Evolutionary conservation across 2,797 vertebrate genomes (phyloP).

Genomic region (Periparus ater): DNA sequence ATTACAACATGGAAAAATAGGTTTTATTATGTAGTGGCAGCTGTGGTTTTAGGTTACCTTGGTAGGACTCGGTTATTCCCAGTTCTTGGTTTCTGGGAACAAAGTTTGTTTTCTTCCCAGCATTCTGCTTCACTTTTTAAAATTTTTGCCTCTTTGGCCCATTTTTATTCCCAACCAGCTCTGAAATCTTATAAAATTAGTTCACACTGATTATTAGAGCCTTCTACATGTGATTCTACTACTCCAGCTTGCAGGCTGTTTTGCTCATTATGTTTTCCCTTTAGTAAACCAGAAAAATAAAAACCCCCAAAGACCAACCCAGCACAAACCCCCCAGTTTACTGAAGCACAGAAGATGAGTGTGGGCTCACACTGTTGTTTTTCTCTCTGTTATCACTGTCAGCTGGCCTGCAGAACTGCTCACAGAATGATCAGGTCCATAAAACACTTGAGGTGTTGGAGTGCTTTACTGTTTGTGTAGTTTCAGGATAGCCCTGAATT

Average conservation of each 20-base stretch:
- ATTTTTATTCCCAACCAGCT: background rate
- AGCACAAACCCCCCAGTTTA: background rate
- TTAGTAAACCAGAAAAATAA: background rate
- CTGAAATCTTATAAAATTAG: background rate
- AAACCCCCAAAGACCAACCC: rapidly evolving
- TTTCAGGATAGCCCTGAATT: background rate
- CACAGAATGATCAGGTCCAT: background rate
- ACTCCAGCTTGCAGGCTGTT: background rate
- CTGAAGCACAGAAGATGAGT: background rate
- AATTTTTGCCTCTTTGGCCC: background rate
- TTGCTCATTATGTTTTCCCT: background rate
- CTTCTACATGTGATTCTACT: background rate
- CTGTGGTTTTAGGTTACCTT: background rate
- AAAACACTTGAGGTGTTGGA: background rate
- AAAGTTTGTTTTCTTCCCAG: background rate
- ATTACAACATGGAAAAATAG: background rate
- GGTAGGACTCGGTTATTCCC: background rate
- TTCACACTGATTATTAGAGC: background rate
- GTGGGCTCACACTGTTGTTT: background rate
- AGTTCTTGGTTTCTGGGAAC: background rate
- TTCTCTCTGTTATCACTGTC: background rate
- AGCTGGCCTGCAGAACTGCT: background rate
- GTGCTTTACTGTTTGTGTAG: background rate
- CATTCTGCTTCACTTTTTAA: background rate
- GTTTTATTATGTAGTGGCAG: background rate